These are phyloP conservation scores for Eustalomyia histrio DNA, from an alignment of 2,888 invertebrate genomes.

Conservation along the genomic window DNA sequence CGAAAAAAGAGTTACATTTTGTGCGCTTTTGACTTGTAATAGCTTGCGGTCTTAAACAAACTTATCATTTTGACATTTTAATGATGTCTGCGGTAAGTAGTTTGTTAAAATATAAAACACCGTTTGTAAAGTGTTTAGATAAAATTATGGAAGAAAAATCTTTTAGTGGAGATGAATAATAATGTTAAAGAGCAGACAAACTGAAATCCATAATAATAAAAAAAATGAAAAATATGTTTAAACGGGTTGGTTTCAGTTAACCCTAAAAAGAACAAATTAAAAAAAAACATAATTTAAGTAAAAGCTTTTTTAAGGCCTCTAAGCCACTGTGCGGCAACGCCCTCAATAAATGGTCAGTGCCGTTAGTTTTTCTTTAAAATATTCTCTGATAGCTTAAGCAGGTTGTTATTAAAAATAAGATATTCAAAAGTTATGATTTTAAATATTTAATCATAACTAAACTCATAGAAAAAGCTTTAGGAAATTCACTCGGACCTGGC, in stretches of 20 bases:
- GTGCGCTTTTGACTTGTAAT: slow-evolving; percentile 9
- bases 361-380: too few relatives aligned
- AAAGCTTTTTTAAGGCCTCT: too few relatives aligned
- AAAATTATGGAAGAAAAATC: slow-evolving; percentile 5
- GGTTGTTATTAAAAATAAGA: too few relatives aligned
- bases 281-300: too few relatives aligned
- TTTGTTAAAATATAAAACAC: not conserved
- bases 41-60: slow-evolving; percentile 49
- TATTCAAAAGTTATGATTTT: too few relatives aligned
- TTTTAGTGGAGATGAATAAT: slow-evolving; percentile 12
- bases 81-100: slow-evolving; percentile 42
- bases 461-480: too few relatives aligned
- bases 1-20: slow-evolving; percentile 12
- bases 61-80: slow-evolving; percentile 64
- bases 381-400: too few relatives aligned
- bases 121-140: slow-evolving; percentile 35
- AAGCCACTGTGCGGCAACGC: too few relatives aligned
- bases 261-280: not conserved
- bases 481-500: too few relatives aligned
- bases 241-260: not conserved
- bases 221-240: not conserved
- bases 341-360: too few relatives aligned
- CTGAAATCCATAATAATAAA: not conserved
- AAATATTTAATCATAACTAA: too few relatives aligned
- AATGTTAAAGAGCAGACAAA: slow-evolving; percentile 25